Evolutionary conservation across 2,113 vertebrate genomes (phyloP), one percentile per base, ranked within the genome.

Genomic region (Trinectes maculatus): DNA sequence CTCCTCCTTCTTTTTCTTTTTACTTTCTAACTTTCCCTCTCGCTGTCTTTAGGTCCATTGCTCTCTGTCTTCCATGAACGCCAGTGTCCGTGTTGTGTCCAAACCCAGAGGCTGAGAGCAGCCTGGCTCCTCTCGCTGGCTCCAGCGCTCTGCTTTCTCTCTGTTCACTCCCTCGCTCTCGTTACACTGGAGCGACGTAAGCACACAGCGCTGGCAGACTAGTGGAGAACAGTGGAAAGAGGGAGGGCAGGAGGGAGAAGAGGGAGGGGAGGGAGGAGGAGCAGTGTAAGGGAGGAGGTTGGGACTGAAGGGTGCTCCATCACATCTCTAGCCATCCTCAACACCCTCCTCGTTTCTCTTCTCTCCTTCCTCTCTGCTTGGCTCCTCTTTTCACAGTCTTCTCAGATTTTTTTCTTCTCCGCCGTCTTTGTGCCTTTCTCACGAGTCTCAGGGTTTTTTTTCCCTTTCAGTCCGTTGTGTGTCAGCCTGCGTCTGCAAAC

Each of bases 301-400:
- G 61, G 70, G 66, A 71, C 83, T 68, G 66, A 75, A 66, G 74
- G 60, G 56, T 79, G 73, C 70, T 85, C 77, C 68, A 77, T 88
- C 83, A 74, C 24, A 18, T 78, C 74, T 80, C 51, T 47, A 60
- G 60, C 28, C 53, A 71, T 52, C 68, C 71, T 66, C 40, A 10
- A 74, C 24, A 25, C 19, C 21, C n/a, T n/a, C n/a, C n/a, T n/a
- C n/a, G n/a, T n/a, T n/a, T 36, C 16, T 68, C 19, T 52, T 58
- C 33, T 42, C 39, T 9, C 25, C n/a, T 42, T 5, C 22, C 15
- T 25, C 13, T 37, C 10, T 33, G 21, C 36, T 40, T 10, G 10
- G 3, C 3, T 59, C 29, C 40, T 48, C 24, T 36, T 12, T 9
- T 42, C 16, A 26, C 26, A 1, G 26, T 25, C 47, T 25, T 25